Conservation (phyloP, 2,797 vertebrate species). For the Falco concolor region DNA sequence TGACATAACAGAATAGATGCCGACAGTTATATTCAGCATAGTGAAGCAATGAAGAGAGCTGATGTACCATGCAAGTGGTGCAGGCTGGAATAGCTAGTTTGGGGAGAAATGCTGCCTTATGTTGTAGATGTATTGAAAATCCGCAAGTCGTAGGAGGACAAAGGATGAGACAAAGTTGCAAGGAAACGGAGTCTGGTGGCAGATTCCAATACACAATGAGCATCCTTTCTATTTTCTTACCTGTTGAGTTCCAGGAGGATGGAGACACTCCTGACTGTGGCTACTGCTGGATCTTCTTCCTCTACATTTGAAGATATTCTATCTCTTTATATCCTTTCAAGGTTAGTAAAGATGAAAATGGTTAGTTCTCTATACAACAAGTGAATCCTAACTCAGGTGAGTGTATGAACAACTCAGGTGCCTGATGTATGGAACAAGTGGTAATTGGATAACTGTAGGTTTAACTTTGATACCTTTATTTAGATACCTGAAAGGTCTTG, state of each 20-base stretch:
- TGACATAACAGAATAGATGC: not conserved
- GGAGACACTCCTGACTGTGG: not conserved
- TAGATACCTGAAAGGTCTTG: not conserved
- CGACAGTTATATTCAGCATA: not conserved
- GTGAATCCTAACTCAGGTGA: not conserved
- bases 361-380: not conserved
- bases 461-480: not conserved
- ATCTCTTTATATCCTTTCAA: not conserved
- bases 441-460: not conserved
- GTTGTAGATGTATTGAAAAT: not conserved
- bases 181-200: not conserved
- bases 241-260: not conserved
- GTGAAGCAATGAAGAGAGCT: not conserved
- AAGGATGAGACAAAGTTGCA: not conserved
- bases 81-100: not conserved
- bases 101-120: not conserved
- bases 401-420: not conserved
- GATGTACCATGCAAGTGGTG: not conserved
- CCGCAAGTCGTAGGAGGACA: not conserved
- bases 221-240: not conserved
- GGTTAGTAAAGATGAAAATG: not conserved
- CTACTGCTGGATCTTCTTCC: not conserved
- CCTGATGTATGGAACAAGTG: not conserved
- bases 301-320: not conserved
- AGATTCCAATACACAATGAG: not conserved